Conservation (phyloP, 1,140 invertebrate genomes). For the Andricus grossulariae region DNA sequence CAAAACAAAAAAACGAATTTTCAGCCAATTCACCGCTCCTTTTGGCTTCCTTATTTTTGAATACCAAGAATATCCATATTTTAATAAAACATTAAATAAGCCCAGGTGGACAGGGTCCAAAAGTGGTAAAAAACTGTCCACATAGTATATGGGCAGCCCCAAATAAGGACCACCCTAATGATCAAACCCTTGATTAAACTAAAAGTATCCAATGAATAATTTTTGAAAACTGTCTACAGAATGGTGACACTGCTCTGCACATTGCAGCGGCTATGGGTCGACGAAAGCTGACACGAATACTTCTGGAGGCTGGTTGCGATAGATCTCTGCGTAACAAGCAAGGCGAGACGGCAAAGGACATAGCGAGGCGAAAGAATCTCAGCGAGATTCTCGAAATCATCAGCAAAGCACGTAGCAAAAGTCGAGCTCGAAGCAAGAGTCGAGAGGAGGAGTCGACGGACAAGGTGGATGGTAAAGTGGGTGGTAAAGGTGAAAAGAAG, state of each 20-base stretch:
- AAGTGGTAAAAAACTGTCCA: too few relatives aligned
- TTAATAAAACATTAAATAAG: too few relatives aligned
- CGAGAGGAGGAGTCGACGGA: slow-evolving; percentile 71
- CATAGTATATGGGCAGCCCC: too few relatives aligned
- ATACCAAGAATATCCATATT: accelerated
- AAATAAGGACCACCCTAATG: too few relatives aligned
- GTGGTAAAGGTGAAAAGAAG: slow-evolving; percentile 66
- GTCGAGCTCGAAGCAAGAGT: slow-evolving; percentile 62
- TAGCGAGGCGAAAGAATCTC: slow-evolving; percentile 90
- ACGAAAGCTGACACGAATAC: slow-evolving; percentile 92
- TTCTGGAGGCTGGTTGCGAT: slow-evolving; percentile 91
- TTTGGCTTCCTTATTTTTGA: too few relatives aligned
- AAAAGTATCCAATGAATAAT: slow-evolving; percentile 5
- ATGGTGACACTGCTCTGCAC: slow-evolving; percentile 95
- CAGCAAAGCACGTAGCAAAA: slow-evolving; percentile 78
- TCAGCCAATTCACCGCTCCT: accelerated
- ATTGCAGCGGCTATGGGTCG: slow-evolving; percentile 95
- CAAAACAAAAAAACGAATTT: too few relatives aligned
- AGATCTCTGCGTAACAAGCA: slow-evolving; percentile 91
- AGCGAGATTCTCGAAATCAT: slow-evolving; percentile 88
- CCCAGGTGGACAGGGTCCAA: too few relatives aligned
- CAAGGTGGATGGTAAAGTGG: slow-evolving; percentile 69
- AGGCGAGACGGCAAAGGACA: slow-evolving; percentile 92
- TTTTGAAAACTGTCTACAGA: slow-evolving; percentile 76
- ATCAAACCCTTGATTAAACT: neutral